Percentiles rank a stretch among this genome's conserved stretches.
phyloP scores from a whole-genome alignment of 2,888 invertebrate genomes.

The Microctonus brassicae region DNA sequence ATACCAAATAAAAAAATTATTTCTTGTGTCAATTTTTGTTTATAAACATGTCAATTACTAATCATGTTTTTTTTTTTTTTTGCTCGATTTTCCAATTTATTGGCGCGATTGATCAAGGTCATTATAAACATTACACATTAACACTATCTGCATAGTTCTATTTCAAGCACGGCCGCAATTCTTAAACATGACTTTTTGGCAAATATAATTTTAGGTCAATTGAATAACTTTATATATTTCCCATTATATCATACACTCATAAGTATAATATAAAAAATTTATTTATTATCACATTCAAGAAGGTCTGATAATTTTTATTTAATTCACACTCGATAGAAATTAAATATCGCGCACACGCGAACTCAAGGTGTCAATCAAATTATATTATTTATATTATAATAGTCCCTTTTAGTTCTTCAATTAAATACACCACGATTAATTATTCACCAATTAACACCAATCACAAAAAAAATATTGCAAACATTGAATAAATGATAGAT shows the following conservation, averaged over 20 bases:
- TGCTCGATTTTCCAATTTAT: not conserved
- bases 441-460: too few relatives aligned
- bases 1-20: not conserved
- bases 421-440: not conserved
- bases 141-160: slow-evolving; percentile 7
- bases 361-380: not conserved
- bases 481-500: not conserved
- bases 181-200: not conserved
- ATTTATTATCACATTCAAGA: not conserved
- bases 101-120: slow-evolving; percentile 19
- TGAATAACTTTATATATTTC: not conserved
- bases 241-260: not conserved
- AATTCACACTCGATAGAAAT: not conserved
- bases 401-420: not conserved
- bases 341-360: not conserved
- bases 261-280: not conserved
- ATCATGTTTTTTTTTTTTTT: too few relatives aligned
- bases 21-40: not conserved
- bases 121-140: not conserved
- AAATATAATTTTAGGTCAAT: slow-evolving; percentile 17
- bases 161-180: slow-evolving; percentile 18
- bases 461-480: too few relatives aligned
- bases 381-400: not conserved
- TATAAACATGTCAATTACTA: not conserved
- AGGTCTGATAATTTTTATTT: not conserved